phyloP scores from a whole-genome alignment of 2,888 invertebrate species.

The Philaethria dido region DNA sequence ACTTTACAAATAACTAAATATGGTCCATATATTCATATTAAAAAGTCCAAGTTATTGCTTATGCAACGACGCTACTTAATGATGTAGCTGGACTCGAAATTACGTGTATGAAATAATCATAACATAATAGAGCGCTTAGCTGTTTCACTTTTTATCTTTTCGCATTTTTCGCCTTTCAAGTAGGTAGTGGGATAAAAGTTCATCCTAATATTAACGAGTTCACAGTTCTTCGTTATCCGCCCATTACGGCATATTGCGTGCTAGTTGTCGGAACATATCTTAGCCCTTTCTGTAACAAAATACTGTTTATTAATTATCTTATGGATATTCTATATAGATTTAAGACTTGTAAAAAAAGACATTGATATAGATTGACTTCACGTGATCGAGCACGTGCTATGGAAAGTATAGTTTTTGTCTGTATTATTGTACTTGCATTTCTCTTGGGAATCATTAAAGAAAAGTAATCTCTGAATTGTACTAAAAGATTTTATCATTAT shows the following conservation, averaged over 20 bases:
- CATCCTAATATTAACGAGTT: neutral
- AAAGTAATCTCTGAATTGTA: neutral
- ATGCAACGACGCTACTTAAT: neutral
- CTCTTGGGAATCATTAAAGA: slow-evolving; percentile 20
- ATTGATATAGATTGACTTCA: no score
- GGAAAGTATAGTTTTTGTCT: slow-evolving; percentile 19
- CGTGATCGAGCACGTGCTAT: slow-evolving; percentile 8
- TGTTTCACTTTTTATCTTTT: slow-evolving; percentile 1
- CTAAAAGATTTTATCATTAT: neutral
- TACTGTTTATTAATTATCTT: no score
- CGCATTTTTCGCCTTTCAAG: neutral
- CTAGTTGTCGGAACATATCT: neutral
- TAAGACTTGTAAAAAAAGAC: no score
- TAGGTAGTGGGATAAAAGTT: neutral
- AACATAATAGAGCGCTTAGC: neutral
- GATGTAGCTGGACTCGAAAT: neutral
- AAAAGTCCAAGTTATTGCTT: neutral
- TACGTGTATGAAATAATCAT: slow-evolving; percentile 1
- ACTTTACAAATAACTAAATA: no score
- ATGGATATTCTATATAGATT: no score
- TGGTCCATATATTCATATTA: neutral
- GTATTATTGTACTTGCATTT: slow-evolving; percentile 10
- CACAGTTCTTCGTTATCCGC: neutral
- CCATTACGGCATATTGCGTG: neutral
- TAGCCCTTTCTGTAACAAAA: neutral